Base-by-base conservation (phyloP, 2,888 invertebrate species). In the Agrotis exclamationis region DNA sequence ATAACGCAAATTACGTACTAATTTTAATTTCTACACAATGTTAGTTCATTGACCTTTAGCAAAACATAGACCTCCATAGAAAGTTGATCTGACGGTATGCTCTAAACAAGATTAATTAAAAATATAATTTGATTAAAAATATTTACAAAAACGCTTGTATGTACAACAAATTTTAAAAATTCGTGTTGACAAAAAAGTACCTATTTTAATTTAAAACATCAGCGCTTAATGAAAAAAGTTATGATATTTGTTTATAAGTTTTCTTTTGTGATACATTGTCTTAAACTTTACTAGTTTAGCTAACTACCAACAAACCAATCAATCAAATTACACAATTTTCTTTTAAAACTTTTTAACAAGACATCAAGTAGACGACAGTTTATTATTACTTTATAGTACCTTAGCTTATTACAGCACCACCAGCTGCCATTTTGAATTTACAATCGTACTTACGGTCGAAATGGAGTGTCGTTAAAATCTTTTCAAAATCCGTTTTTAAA, bases 221-320 rank as follows among this genome's bases (percentile, higher is more conserved):
- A 28, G 54, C 50, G 74, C 18, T 57, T 74, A 47, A 81, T 81
- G 79, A 70, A 76, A 82, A 81, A 82, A 79, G 70, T 81, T 70
- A 18, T 0, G 9, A 7, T 11, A 33, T 67, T 50, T 39, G 47
- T 63, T 56, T 28, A 47, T 28, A 70, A 44, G 51, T 50, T n/a
- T 33, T 28, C 39, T 60, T 20, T 69, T 56, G 18, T 28, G 47
- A 50, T 51, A 67, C 18, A 63, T 68, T 56, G 28, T 59, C n/a
- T 53, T 62, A 54, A 64, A 63, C 47, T 67, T 63, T 7, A 58
- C 66, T 63, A 66, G 58, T 64, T 64, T 47, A 51, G 20, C 18
- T 63, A 50, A 76, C 56, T 64, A 51, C 24, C 51, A 60, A 66
- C 53, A 39, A 72, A 44, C 59, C 63, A 69, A 80, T 76, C 76